Percentiles rank a stretch among this genome's conserved stretches.
phyloP scores from a whole-genome alignment of 2,888 invertebrate genomes.

The Latrodectus elegans region DNA sequence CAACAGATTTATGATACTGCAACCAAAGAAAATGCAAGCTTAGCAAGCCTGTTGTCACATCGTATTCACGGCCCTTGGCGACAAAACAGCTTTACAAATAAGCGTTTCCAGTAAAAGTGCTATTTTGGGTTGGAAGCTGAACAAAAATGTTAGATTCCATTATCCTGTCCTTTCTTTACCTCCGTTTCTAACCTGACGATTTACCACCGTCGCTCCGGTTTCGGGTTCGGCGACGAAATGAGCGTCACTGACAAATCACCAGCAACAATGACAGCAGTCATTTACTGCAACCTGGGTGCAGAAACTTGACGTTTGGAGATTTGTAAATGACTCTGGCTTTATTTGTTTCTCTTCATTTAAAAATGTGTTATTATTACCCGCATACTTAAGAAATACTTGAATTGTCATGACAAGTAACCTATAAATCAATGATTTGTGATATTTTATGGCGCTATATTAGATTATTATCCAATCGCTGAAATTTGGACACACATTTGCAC shows the following conservation, averaged over 20 bases:
- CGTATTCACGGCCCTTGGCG: background rate
- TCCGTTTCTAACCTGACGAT: conserved; percentile 60
- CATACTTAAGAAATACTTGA: background rate
- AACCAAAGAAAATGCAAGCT: too few relatives aligned
- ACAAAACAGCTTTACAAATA: conserved; percentile 16
- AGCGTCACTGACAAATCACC: conserved; percentile 59
- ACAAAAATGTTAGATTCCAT: conserved; percentile 23
- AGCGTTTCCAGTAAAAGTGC: conserved; percentile 30
- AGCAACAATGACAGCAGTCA: conserved; percentile 60
- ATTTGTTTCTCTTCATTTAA: background rate
- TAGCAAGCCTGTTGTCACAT: background rate
- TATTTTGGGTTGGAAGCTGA: conserved; percentile 29
- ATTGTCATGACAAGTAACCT: too few relatives aligned
- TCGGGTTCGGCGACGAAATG: conserved; percentile 51
- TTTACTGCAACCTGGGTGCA: conserved; percentile 14
- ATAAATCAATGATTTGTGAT: too few relatives aligned
- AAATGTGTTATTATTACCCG: background rate
- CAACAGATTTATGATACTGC: too few relatives aligned
- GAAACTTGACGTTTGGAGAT: conserved; percentile 11
- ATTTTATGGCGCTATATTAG: too few relatives aligned
- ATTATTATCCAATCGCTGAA: too few relatives aligned
- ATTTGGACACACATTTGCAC: too few relatives aligned
- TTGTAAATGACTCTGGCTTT: conserved; percentile 38
- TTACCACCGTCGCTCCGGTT: conserved; percentile 56
- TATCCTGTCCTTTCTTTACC: conserved; percentile 29